A percentile compares a stretch with the other conserved stretches of the same genome.
Evolutionary conservation across 2,888 invertebrate species (phyloP).

Genomic region (Conchocele bisecta): DNA sequence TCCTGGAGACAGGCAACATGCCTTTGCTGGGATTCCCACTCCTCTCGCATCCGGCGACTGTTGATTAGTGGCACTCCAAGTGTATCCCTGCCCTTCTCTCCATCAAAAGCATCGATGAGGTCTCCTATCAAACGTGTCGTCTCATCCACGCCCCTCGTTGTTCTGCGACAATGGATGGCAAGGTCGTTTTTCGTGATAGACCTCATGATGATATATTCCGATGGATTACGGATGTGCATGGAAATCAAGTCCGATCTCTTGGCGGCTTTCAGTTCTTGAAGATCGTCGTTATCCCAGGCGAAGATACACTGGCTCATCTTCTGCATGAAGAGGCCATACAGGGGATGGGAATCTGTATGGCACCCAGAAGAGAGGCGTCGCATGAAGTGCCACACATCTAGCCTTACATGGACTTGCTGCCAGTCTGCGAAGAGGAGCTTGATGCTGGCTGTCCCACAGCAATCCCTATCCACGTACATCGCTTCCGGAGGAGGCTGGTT

Average conservation of each 20-base stretch:
- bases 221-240: slow-evolving; percentile 5
- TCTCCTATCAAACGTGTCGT: slow-evolving; percentile 28
- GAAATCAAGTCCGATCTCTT: slow-evolving; percentile 45
- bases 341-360: slow-evolving; percentile 39
- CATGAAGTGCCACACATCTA: slow-evolving; percentile 54
- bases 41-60: slow-evolving; percentile 18
- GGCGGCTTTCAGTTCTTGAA: slow-evolving; percentile 29
- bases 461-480: slow-evolving; percentile 59
- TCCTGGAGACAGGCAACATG: slow-evolving; percentile 60
- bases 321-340: slow-evolving; percentile 48
- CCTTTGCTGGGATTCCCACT: slow-evolving; percentile 43
- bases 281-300: slow-evolving; percentile 38
- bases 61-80: slow-evolving; percentile 48
- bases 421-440: slow-evolving; percentile 13
- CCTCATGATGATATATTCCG: slow-evolving; percentile 27
- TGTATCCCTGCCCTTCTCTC: slow-evolving; percentile 38
- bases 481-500: slow-evolving; percentile 35
- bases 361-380: slow-evolving; percentile 27
- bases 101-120: slow-evolving; percentile 26
- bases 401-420: slow-evolving; percentile 14
- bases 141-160: slow-evolving; percentile 38
- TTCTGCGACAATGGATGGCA: slow-evolving; percentile 33
- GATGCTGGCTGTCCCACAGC: slow-evolving; percentile 38
- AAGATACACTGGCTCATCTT: slow-evolving; percentile 39
- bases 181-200: slow-evolving; percentile 40